Evolutionary conservation across 2,888 invertebrate species (phyloP).

Genomic region (Dicyrtoma fusca): DNA sequence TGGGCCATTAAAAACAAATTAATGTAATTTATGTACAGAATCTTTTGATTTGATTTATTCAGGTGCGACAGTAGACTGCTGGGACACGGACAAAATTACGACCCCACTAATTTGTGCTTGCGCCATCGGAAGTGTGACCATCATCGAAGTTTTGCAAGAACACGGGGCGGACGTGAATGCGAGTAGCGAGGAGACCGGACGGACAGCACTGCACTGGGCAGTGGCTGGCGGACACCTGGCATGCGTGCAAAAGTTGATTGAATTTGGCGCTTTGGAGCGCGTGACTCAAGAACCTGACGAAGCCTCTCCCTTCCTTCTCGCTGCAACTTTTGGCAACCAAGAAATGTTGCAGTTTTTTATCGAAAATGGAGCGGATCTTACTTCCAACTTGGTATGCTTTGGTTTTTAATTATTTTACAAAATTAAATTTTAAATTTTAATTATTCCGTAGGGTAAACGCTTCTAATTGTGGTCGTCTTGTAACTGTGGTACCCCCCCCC

Average conservation of each 20-base stretch:
- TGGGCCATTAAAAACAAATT: too few relatives aligned
- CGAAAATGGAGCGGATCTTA: constrained; percentile 70
- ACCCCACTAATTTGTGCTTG: constrained; percentile 48
- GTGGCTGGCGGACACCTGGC: constrained; percentile 75
- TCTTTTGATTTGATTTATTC: too few relatives aligned
- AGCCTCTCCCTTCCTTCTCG: constrained; percentile 76
- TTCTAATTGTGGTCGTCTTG: too few relatives aligned
- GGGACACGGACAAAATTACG: constrained; percentile 33
- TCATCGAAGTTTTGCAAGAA: constrained; percentile 32
- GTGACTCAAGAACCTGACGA: constrained; percentile 17
- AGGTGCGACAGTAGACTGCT: constrained; percentile 40
- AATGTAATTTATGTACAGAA: too few relatives aligned
- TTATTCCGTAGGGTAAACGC: too few relatives aligned
- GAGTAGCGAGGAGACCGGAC: constrained; percentile 64
- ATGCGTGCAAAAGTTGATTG: constrained; percentile 73
- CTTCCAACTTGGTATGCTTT: constrained; percentile 1
- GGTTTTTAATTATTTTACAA: too few relatives aligned
- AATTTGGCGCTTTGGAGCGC: constrained; percentile 79
- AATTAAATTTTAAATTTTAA: too few relatives aligned
- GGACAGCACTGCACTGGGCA: constrained; percentile 81
- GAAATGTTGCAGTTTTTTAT: constrained; percentile 73
- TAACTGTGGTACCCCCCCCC: too few relatives aligned
- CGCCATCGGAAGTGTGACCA: constrained; percentile 31
- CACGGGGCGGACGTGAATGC: constrained; percentile 40
- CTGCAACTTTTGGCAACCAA: constrained; percentile 73